Base-by-base conservation (phyloP, 2,797 vertebrate species). In the Fistularia commersonii region DNA sequence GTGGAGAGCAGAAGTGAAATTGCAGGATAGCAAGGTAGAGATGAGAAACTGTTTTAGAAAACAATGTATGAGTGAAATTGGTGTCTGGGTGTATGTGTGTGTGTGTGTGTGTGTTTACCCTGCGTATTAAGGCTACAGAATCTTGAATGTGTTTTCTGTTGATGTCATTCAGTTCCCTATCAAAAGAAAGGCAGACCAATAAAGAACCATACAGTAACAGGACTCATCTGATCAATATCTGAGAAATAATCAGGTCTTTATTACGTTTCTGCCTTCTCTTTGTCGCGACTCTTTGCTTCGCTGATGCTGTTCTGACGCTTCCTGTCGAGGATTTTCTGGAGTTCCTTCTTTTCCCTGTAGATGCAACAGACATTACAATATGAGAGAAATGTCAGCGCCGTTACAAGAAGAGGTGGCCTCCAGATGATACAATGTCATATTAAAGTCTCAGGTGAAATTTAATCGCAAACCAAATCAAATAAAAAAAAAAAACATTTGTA, bases 61-160 rank as follows among this genome's bases (percentile, higher is more conserved):
- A 40, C 1, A 13, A 38, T 10, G 9, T 36, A 54, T 8, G 10
- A 45, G 5, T 9, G 23, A 23, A 23, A 4, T 23, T 23, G 23
- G 4, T 23, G 11, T n/a, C n/a, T n/a, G n/a, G n/a, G n/a, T n/a
- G n/a, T n/a, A n/a, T n/a, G 51, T 12, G 32, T 34, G 59, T 7
- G 33, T 32, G 34, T 38, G 3, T 1, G 8, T 44, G 46, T 38
- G 11, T 4, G 63, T 88, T 89, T 48, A 93, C 94, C 85, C 85
- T 69, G n/a, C 91, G 92, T 62, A 94, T 90, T 55, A 90, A 89
- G 40, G 74, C 76, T 54, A 96, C 94, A 0, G 92, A 93, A 23
- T 96, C 94, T 0, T 85, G 82, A 81, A 96, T 95, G 32, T 96
- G 93, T 62, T 93, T 90, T 48, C 85, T 91, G 72, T 94, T 95